These are phyloP conservation scores for Eleginops maclovinus DNA, from an alignment of 2,113 vertebrate genomes.

Conservation along the genomic window DNA sequence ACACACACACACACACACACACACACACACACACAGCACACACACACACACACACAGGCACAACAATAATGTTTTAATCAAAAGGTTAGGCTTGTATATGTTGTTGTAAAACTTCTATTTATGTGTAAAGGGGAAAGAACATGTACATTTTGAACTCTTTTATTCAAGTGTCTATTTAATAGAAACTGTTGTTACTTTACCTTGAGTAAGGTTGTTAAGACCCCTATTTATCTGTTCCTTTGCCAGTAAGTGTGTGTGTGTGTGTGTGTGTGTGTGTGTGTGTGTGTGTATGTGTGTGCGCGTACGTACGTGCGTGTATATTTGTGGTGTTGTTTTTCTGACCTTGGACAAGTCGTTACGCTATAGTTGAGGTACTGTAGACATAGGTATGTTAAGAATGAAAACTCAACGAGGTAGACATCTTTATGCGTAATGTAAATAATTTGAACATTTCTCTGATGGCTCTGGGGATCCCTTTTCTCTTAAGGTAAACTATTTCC, in stretches of 20 bases:
- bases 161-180: conserved; percentile 9
- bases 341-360: too few relatives aligned
- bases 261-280: not conserved
- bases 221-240: not conserved
- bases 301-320: too few relatives aligned
- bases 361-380: too few relatives aligned
- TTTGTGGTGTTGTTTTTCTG: not conserved
- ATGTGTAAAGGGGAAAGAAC: conserved; percentile 9
- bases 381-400: not conserved
- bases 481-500: not conserved
- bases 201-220: conserved; percentile 41
- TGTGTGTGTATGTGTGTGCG: not conserved
- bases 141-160: not conserved
- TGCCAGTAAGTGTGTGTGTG: not conserved
- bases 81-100: conserved; percentile 42
- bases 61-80: conserved; percentile 47
- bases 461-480: not conserved
- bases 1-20: conserved; percentile 3
- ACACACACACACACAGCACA: too few relatives aligned
- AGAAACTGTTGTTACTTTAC: conserved; percentile 20
- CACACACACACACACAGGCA: too few relatives aligned
- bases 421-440: not conserved
- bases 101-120: conserved; percentile 27
- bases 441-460: not conserved
- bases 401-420: not conserved